Evolutionary conservation across 2,888 invertebrate species (phyloP), one percentile per base, ranked within the genome.

Genomic region (Agrilus cyanescens): DNA sequence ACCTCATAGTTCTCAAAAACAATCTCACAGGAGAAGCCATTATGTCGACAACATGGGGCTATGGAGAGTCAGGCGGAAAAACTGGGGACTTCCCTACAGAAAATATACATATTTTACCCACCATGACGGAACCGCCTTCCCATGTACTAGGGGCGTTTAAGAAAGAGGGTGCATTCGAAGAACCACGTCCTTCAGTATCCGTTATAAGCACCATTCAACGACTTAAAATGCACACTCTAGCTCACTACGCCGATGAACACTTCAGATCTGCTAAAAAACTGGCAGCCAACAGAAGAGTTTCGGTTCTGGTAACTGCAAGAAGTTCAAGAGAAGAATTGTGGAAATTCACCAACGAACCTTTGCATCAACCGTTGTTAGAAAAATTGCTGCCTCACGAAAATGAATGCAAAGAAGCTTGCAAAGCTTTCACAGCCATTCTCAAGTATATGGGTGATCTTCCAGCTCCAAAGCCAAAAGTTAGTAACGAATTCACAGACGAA

Each of bases 371-470:
- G 0, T 66, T 91, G 25, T 69, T 94, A 13, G 80, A 82, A 54
- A 85, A 85, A 60, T 59, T 93, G 14, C 65, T 79, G 48, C 75
- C 73, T 16, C 77, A 85, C 55, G 84, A 84, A 51, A 75, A 78
- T 40, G 65, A 82, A 3, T 76, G 78, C 30, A 82, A 84, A 57
- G 76, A 79, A 55, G 85, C 90, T 2, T 75, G 85, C 51, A 70
- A 75, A 40, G 77, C 83, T 46, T 89, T 85, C 64, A 75, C 78
- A 46, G 81, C 78, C 50, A 80, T 89, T 53, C 71, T 89, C 31
- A 84, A 80, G 67, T 88, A 82, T 57, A 94, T 93, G 91, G 94
- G 93, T 15, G 95, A 95, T 61, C 75, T 90, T 57, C 89, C 91
- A n/a, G 80, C 82, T 38, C 78, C 82, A 30, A 75, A 83, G 59